Evolutionary conservation across 2,113 vertebrate genomes (phyloP).

Genomic region (Dunckerocampus dactyliophorus): DNA sequence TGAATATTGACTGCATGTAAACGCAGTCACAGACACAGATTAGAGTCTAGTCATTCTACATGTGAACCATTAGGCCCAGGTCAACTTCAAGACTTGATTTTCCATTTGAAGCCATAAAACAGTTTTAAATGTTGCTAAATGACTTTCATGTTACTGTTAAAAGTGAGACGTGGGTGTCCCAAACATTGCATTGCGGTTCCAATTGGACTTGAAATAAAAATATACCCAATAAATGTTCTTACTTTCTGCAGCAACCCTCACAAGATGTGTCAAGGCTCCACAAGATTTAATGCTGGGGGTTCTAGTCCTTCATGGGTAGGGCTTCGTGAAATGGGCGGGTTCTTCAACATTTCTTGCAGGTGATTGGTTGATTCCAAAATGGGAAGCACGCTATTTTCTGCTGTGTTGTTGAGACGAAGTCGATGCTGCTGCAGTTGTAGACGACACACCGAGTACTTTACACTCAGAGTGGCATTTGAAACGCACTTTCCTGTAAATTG

Average conservation of each 20-base stretch:
- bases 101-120: too few relatives aligned
- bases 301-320: conserved; percentile 12
- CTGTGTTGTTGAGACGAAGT: conserved; percentile 1
- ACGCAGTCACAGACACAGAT: too few relatives aligned
- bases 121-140: too few relatives aligned
- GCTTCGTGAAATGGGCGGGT: conserved; percentile 4
- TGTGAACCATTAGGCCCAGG: too few relatives aligned
- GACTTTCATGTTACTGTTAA: too few relatives aligned
- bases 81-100: too few relatives aligned
- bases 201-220: neutral
- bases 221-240: conserved; percentile 1
- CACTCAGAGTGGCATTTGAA: neutral
- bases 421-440: conserved; percentile 32
- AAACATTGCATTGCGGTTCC: neutral
- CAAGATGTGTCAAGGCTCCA: neutral
- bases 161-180: too few relatives aligned
- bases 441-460: conserved; percentile 12
- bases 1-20: too few relatives aligned
- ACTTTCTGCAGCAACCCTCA: neutral
- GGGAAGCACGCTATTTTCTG: conserved; percentile 14
- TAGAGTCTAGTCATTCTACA: too few relatives aligned
- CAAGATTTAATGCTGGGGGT: conserved; percentile 2
- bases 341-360: neutral
- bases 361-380: conserved; percentile 10
- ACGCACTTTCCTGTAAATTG: too few relatives aligned